A percentile compares a stretch with the other conserved stretches of the same genome.
These are phyloP conservation scores for Dicranocentrus wangi DNA, from an alignment of 2,888 invertebrate species.

Conservation along the genomic window DNA sequence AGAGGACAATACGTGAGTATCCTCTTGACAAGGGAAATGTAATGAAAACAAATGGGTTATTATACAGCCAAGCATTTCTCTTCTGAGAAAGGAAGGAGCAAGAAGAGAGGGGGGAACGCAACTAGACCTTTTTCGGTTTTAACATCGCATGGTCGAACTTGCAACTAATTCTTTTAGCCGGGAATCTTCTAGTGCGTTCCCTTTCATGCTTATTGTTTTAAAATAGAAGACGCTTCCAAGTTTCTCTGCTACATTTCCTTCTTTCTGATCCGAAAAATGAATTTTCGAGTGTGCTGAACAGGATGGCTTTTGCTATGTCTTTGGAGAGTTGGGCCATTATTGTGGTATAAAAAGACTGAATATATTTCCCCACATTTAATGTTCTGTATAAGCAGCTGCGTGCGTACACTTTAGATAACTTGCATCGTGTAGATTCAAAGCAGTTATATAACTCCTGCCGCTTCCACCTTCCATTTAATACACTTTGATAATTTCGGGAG, in stretches of 20 bases:
- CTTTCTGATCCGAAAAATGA: constrained; percentile 44
- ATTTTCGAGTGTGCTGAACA: constrained; percentile 47
- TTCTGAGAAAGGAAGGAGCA: constrained; percentile 19
- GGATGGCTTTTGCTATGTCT: constrained; percentile 31
- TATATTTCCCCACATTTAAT: constrained; percentile 37
- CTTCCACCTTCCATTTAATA: no score
- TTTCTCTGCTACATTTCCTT: constrained; percentile 37
- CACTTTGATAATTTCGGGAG: constrained; percentile 28
- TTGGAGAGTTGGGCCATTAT: constrained; percentile 42
- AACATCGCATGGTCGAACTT: constrained; percentile 1
- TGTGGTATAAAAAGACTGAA: constrained; percentile 46
- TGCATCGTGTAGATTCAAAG: not conserved
- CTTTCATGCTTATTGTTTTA: constrained; percentile 15
- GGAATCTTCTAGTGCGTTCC: not conserved
- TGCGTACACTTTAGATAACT: constrained; percentile 12
- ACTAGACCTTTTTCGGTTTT: not conserved
- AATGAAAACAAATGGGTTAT: constrained; percentile 63
- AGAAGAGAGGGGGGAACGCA: not conserved
- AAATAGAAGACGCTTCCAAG: not conserved
- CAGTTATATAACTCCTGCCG: no score
- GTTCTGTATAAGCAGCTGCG: not conserved
- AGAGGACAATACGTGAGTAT: constrained; percentile 30
- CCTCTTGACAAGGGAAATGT: constrained; percentile 52
- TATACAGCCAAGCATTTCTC: constrained; percentile 10
- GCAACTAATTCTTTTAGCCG: constrained; percentile 10